Evolutionary conservation across 2,797 vertebrate genomes (phyloP), one percentile per base, ranked within the genome.

Genomic region (Spinibarbus caldwelli): DNA sequence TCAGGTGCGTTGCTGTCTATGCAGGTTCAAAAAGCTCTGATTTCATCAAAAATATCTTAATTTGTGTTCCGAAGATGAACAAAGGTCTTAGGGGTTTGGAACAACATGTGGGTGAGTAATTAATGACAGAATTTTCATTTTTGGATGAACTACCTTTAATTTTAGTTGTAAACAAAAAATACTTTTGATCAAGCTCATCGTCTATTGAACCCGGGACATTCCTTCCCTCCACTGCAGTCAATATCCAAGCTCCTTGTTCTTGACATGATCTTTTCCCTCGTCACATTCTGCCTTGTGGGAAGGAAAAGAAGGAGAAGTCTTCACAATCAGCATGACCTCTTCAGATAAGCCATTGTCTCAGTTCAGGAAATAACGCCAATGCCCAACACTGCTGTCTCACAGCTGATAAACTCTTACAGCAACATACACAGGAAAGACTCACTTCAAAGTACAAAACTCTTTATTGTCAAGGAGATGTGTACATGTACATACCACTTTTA

Each of bases 381-480:
- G 38, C 12, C 52, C 26, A 45, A 64, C 41, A 31, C 70, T 62
- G 6, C 21, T 8, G 47, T 54, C 47, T 54, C 47, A 36, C 11
- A 4, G 21, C 57, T 84, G 57, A 83, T 67, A 67, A 41, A 52
- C 43, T 67, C 43, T 38, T 6, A 67, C 10, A 52, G 72, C 29
- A n/a, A 49, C 73, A 54, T 9, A 23, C 78, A 36, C 72, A 84
- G 43, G 43, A 83, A 83, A 75, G 34, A 47, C 10, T 1, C 64
- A 23, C 31, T 17, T 29, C 47, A 80, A 80, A 52, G 78, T 87
- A 85, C 82, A 87, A 80, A 84, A 85, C 49, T 12, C 66, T 91
- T 94, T 86, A 90, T 84, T 88, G 85, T 89, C 72, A 26, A 82
- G 82, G 34, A 86, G 78, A 38, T 67, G n/a, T 87, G 38, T 26